Evolutionary conservation across 2,888 invertebrate species (phyloP).

Genomic region (Syrista parreyssii): DNA sequence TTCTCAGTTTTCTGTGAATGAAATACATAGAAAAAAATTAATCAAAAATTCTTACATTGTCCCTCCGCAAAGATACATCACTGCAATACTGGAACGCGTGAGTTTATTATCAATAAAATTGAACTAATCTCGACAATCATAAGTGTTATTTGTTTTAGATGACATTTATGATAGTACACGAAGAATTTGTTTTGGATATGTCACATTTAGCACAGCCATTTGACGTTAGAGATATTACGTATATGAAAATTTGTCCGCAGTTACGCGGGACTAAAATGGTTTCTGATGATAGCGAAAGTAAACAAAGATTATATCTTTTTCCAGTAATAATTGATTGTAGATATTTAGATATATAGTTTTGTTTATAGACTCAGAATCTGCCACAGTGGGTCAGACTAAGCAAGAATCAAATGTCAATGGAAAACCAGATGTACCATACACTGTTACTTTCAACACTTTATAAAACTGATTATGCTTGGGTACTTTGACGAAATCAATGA

Average conservation of each 20-base stretch:
- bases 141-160: slow-evolving; percentile 37
- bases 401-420: not conserved
- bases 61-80: slow-evolving; percentile 33
- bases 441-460: not conserved
- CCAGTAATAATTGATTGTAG: not conserved
- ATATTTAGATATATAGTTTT: not conserved
- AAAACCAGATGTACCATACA: not conserved
- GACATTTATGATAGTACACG: slow-evolving; percentile 49
- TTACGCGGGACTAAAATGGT: not conserved
- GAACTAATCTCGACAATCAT: not conserved
- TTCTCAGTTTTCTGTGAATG: slow-evolving; percentile 41
- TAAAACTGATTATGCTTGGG: not conserved
- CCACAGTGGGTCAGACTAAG: not conserved
- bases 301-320: not conserved
- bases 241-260: slow-evolving; percentile 28
- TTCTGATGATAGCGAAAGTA: not conserved
- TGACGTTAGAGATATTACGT: slow-evolving; percentile 45
- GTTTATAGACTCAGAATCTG: not conserved
- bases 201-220: slow-evolving; percentile 40
- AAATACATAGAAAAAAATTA: slow-evolving; percentile 30
- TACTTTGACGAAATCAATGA: not conserved
- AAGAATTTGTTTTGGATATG: slow-evolving; percentile 48
- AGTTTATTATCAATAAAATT: slow-evolving; percentile 8
- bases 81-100: slow-evolving; percentile 46
- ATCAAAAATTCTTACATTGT: slow-evolving; percentile 36